These are phyloP conservation scores for Sminthurides aquaticus DNA, from an alignment of 2,888 invertebrate species.

Conservation along the genomic window DNA sequence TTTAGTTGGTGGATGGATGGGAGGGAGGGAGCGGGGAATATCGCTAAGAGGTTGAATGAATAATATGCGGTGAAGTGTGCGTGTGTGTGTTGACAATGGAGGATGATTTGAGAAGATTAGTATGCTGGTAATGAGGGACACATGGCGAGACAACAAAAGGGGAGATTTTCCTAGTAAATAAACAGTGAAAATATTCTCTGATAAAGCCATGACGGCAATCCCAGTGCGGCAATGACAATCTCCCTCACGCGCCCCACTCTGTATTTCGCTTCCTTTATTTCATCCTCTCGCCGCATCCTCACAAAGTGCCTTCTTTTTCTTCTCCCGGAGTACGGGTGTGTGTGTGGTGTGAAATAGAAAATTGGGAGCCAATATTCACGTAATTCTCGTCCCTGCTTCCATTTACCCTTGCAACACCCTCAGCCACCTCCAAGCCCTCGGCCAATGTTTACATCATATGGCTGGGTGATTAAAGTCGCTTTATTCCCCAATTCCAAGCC, in stretches of 20 bases:
- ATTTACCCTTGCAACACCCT: neutral
- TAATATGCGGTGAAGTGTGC: neutral
- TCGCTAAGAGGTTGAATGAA: neutral
- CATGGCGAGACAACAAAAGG: neutral
- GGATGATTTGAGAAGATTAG: neutral
- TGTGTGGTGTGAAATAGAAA: neutral
- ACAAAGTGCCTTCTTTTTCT: too few species aligned
- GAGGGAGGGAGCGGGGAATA: neutral
- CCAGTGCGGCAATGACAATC: too few species aligned
- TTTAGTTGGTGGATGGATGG: too few species aligned
- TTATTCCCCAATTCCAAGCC: neutral
- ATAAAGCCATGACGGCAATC: too few species aligned
- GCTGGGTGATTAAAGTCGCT: neutral
- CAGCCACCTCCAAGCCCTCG: too few species aligned
- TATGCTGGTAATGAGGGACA: neutral
- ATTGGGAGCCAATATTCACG: neutral
- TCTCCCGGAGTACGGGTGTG: too few species aligned
- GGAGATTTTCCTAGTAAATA: neutral
- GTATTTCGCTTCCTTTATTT: too few species aligned
- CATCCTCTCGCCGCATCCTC: too few species aligned
- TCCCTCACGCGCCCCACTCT: too few species aligned
- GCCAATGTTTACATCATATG: conserved; percentile 24
- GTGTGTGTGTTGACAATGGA: neutral
- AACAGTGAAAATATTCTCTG: neutral
- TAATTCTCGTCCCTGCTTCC: neutral